A percentile compares a stretch with the other conserved stretches of the same genome.
Evolutionary conservation across 2,888 invertebrate species (phyloP).

Genomic region (Campoplex capitator): DNA sequence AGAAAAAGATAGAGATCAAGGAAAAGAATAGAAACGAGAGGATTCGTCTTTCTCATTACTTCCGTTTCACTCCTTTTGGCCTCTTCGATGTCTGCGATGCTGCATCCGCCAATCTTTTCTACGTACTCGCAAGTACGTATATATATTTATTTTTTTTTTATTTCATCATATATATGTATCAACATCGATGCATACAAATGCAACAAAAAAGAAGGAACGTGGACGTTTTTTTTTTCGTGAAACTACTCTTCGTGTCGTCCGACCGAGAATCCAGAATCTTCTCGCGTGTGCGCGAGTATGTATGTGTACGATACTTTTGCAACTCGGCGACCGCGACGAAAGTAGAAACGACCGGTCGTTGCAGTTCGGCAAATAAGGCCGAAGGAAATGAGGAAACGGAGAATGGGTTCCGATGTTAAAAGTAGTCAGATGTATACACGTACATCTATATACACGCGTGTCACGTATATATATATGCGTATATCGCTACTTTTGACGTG

Average conservation of each 20-base stretch:
- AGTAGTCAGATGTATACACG: constrained; percentile 3
- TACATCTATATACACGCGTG: background rate
- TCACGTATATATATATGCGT: background rate
- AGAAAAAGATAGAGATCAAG: too few relatives aligned
- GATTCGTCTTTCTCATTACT: constrained; percentile 36
- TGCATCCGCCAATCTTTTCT: constrained; percentile 3
- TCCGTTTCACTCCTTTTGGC: constrained; percentile 23
- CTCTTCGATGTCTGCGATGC: constrained; percentile 7
- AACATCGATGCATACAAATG: background rate
- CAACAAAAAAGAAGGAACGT: background rate
- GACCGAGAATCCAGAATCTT: constrained; percentile 2
- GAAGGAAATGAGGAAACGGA: constrained; percentile 59
- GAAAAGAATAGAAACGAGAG: constrained; percentile 23
- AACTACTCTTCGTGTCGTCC: constrained; percentile 38
- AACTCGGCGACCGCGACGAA: constrained; percentile 33
- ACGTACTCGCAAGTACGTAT: constrained; percentile 6
- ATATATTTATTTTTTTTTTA: constrained; percentile 26
- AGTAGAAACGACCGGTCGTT: constrained; percentile 63
- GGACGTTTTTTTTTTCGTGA: background rate
- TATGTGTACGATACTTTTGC: constrained; percentile 3
- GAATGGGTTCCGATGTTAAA: constrained; percentile 50
- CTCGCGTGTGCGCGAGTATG: background rate
- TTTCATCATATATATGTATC: background rate
- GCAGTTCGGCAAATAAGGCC: constrained; percentile 70
- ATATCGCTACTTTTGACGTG: background rate